Evolutionary conservation across 37 sponge, comb jelly and placozoan species (phyloP), one percentile per base, ranked within the genome.

Genomic region (Aphrocallistes beatrix): DNA sequence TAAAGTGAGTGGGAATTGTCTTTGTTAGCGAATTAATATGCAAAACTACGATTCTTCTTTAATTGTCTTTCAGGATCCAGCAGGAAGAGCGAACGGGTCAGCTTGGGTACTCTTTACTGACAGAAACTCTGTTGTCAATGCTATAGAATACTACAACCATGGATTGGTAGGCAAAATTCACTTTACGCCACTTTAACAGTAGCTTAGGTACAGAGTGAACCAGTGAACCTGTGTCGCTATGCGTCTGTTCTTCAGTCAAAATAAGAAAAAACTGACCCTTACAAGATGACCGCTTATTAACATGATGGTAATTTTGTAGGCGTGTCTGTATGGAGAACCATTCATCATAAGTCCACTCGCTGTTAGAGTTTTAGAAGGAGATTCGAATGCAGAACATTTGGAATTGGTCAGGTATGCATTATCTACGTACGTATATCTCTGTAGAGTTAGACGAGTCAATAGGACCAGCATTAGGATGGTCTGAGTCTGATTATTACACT

Each of bases 11-110:
- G 3, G 75, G 3, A 25, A 32, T 60, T 42, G 45, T 42, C 6
- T 16, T 42, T 42, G 45, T 42, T 42, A 16, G 13, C 13, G 13
- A 16, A 16, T 42, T 42, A 13, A 42, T 13, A 16, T 42, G 45
- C 13, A 42, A 42, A 13, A n/a, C n/a, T n/a, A n/a, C n/a, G n/a
- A n/a, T n/a, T n/a, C n/a, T n/a, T n/a, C n/a, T n/a, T n/a, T n/a
- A n/a, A n/a, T n/a, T n/a, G n/a, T n/a, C n/a, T n/a, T 60, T 32
- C n/a, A 60, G 75, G 75, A 60, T 60, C n/a, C 75, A 32, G 75
- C 8, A 30, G n/a, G 34, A 60, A 3, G n/a, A 60, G 3, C 25
- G 1, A 32, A 32, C 75, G 25, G 75, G 8, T 3, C 75, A 3
- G 75, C 75, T 3, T 60, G 75, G 75, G 75, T 60, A 25, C 75